Percentiles rank a stretch among this genome's conserved stretches.
Conservation (phyloP, 2,797 vertebrate genomes). For the Periophthalmus magnuspinnatus region DNA sequence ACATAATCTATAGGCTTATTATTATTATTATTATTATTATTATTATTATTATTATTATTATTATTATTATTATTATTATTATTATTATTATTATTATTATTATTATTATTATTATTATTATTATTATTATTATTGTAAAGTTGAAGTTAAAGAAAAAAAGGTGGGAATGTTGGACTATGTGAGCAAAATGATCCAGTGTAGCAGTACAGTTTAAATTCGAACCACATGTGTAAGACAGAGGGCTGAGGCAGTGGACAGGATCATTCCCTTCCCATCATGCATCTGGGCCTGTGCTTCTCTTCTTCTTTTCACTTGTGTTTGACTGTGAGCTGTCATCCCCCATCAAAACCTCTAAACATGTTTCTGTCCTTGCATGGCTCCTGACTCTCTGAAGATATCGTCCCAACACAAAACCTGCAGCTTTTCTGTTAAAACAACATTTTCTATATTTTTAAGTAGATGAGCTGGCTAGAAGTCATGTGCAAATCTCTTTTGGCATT, state of each 20-base stretch:
- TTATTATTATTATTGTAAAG: too few species aligned
- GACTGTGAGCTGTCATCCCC: conserved; percentile 10
- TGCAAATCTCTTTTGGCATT: conserved; percentile 67
- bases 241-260: conserved; percentile 57
- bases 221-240: conserved; percentile 71
- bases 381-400: conserved; percentile 17
- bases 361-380: conserved; percentile 26
- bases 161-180: conserved; percentile 57
- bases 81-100: too few species aligned
- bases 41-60: too few species aligned
- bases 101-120: too few species aligned
- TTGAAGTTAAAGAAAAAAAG: conserved; percentile 17
- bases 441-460: conserved; percentile 20
- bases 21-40: too few species aligned
- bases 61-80: too few species aligned
- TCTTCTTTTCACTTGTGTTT: conserved; percentile 18
- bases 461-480: conserved; percentile 65
- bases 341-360: conserved; percentile 25
- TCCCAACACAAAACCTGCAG: conserved; percentile 17
- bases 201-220: conserved; percentile 69
- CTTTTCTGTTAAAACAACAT: conserved; percentile 1
- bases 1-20: too few species aligned
- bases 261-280: conserved; percentile 37
- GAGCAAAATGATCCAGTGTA: conserved; percentile 68
- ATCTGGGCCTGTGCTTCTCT: conserved; percentile 22